These are phyloP conservation scores for Lagopus leucura DNA, from an alignment of 2,113 vertebrate genomes.

Conservation along the genomic window DNA sequence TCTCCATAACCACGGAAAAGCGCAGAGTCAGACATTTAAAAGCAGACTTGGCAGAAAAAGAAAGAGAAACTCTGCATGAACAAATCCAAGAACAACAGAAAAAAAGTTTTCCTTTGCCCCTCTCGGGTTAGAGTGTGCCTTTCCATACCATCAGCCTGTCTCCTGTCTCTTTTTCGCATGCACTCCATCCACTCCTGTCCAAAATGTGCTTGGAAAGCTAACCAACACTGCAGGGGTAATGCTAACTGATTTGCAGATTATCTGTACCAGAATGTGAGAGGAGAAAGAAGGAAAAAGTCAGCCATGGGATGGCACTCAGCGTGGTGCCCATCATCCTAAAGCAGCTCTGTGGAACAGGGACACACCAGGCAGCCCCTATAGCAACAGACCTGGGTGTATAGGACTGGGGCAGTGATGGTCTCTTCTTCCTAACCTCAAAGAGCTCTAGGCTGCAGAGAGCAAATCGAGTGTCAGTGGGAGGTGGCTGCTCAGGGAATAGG, in stretches of 20 bases:
- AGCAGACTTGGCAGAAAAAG: constrained; percentile 57
- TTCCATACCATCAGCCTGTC: not conserved
- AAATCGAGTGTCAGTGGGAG: not conserved
- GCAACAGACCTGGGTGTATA: not conserved
- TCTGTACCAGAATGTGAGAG: not conserved
- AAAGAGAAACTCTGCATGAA: constrained; percentile 42
- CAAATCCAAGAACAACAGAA: constrained; percentile 45
- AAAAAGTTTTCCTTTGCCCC: constrained; percentile 39
- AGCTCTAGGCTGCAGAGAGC: not conserved
- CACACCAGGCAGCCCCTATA: not conserved
- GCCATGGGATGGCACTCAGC: not conserved
- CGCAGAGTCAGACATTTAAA: constrained; percentile 58
- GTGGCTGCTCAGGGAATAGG: not conserved
- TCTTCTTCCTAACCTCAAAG: not conserved
- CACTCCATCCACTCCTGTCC: not conserved
- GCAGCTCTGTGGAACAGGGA: not conserved
- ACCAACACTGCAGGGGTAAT: not conserved
- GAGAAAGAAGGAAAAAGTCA: not conserved
- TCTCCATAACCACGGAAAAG: constrained; percentile 53
- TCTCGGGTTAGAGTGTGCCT: constrained; percentile 10
- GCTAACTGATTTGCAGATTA: not conserved
- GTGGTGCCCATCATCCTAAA: accelerated
- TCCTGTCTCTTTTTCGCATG: not conserved
- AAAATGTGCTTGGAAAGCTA: not conserved
- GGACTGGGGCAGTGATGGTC: not conserved